A percentile compares a stretch with the other conserved stretches of the same genome.
phyloP scores from a whole-genome alignment of 2,113 vertebrate genomes.

The Cyprinodon brontotheroides region DNA sequence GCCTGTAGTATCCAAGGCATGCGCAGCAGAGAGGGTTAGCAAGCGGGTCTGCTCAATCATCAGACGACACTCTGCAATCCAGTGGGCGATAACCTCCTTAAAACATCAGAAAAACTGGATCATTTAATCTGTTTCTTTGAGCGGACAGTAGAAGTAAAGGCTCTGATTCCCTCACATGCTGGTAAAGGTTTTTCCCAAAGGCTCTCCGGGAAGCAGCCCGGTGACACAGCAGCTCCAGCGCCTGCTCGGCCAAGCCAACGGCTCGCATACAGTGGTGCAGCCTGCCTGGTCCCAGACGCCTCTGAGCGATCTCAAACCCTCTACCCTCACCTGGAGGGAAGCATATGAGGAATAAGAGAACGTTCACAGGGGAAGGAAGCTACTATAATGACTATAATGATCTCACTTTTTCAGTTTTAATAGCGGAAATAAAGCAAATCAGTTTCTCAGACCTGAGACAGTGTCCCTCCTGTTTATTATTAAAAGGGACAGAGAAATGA shows the following conservation, averaged over 20 bases:
- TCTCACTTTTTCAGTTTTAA: too few species aligned
- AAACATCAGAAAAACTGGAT: not conserved
- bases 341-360: not conserved
- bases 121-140: not conserved
- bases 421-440: not conserved
- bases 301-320: constrained; percentile 93
- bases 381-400: not conserved
- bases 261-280: constrained; percentile 94
- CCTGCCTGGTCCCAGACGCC: constrained; percentile 88
- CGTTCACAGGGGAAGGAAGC: not conserved
- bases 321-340: constrained; percentile 85
- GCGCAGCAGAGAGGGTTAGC: constrained; percentile 86
- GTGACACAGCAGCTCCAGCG: constrained; percentile 86
- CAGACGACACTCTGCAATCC: constrained; percentile 92
- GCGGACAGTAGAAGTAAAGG: constrained; percentile 30
- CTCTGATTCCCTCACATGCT: constrained; percentile 80
- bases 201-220: constrained; percentile 78
- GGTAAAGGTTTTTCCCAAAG: constrained; percentile 88
- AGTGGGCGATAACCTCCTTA: constrained; percentile 92
- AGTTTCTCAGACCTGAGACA: not conserved
- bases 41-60: constrained; percentile 89
- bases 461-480: not conserved
- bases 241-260: constrained; percentile 83
- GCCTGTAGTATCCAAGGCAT: constrained; percentile 80
- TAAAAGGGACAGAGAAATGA: not conserved